These are phyloP conservation scores for Stenotaenia linearis DNA, from an alignment of 2,888 invertebrate genomes.

Conservation along the genomic window DNA sequence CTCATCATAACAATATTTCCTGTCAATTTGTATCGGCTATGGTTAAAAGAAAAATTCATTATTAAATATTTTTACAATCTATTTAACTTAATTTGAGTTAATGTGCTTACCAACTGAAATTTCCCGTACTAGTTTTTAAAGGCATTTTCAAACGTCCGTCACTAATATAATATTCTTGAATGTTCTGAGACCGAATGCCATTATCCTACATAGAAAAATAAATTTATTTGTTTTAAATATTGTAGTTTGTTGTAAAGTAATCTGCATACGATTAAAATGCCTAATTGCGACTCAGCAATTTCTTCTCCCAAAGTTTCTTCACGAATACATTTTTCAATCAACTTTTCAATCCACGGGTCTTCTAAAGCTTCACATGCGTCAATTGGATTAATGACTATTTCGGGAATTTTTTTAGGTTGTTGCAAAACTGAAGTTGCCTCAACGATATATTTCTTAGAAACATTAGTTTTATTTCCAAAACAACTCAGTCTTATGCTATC, in stretches of 20 bases:
- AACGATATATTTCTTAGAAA: background rate
- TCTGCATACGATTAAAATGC: background rate
- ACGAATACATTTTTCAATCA: background rate
- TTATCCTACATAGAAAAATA: background rate
- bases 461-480: background rate
- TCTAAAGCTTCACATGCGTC: too few species aligned
- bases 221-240: background rate
- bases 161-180: background rate
- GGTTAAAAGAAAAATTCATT: background rate
- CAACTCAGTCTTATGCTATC: too few species aligned
- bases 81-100: too few species aligned
- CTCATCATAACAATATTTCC: background rate
- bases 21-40: background rate
- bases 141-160: background rate
- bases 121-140: too few species aligned
- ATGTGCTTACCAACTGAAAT: too few species aligned
- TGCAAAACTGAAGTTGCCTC: background rate
- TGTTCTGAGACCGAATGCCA: background rate
- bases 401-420: too few species aligned
- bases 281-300: background rate
- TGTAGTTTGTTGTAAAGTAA: background rate
- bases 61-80: too few species aligned
- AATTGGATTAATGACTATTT: too few species aligned
- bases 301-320: background rate
- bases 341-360: background rate